phyloP scores from a whole-genome alignment of 1,140 invertebrate species.

The Nebria ingens region DNA sequence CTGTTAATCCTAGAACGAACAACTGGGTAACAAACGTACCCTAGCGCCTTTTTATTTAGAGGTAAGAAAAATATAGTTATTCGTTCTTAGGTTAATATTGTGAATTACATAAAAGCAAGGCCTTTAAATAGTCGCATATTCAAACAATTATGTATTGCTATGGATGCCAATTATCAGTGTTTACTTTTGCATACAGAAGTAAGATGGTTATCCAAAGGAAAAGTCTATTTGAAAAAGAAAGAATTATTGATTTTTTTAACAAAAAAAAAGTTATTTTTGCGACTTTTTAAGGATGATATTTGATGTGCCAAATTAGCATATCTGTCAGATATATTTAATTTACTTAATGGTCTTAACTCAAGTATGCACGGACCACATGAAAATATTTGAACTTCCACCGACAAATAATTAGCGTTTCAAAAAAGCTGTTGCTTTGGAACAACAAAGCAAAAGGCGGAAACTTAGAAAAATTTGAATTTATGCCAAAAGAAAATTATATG shows the following conservation, averaged over 20 bases:
- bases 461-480: conserved; percentile 17
- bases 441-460: conserved; percentile 16
- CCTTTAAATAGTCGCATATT: conserved; percentile 18
- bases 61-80: too few species aligned
- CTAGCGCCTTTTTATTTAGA: too few species aligned
- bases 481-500: too few species aligned
- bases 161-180: conserved; percentile 19
- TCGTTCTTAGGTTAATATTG: conserved; percentile 19
- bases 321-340: conserved; percentile 19
- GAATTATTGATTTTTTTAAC: conserved; percentile 19
- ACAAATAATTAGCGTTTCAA: conserved; percentile 18
- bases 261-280: conserved; percentile 18
- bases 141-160: conserved; percentile 18
- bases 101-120: conserved; percentile 19
- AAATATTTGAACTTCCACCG: conserved; percentile 20
- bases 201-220: conserved; percentile 15
- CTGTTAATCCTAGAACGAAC: conserved; percentile 14
- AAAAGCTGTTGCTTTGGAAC: conserved; percentile 17
- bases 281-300: conserved; percentile 16
- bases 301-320: conserved; percentile 20
- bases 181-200: conserved; percentile 18
- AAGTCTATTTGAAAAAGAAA: conserved; percentile 15
- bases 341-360: conserved; percentile 18
- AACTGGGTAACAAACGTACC: too few species aligned
- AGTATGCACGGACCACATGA: conserved; percentile 16